Evolutionary conservation across 2,797 vertebrate species (phyloP).

Genomic region (Basileuterus tristriatus): DNA sequence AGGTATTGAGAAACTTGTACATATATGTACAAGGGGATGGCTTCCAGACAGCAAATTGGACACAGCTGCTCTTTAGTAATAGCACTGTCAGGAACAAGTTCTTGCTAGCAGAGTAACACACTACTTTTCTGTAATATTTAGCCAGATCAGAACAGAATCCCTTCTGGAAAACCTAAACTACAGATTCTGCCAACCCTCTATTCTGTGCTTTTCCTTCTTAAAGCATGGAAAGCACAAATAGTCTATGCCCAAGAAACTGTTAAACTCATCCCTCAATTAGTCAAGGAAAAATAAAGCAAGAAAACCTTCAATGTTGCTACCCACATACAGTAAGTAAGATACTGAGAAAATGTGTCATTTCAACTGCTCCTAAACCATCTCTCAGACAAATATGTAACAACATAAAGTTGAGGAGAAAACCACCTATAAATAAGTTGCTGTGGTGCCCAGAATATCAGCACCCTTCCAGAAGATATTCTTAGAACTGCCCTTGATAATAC

Average conservation of each 20-base stretch:
- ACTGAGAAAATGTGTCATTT: not conserved
- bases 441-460: not conserved
- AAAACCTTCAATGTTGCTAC: not conserved
- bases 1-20: not conserved
- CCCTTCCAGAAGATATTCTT: not conserved
- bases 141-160: not conserved
- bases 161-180: not conserved
- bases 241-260: not conserved
- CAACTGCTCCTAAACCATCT: not conserved
- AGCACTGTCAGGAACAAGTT: not conserved
- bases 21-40: not conserved
- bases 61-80: not conserved
- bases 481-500: not conserved
- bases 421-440: not conserved
- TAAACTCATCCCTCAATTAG: not conserved
- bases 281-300: not conserved
- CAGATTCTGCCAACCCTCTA: not conserved
- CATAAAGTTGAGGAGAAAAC: not conserved
- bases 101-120: not conserved
- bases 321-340: not conserved
- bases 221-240: not conserved
- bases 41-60: rapidly evolving
- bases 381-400: rapidly evolving
- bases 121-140: not conserved
- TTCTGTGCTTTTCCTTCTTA: not conserved